A percentile compares a stretch with the other conserved stretches of the same genome.
Conservation (phyloP, 2,113 vertebrate genomes). For the Calypte anna region DNA sequence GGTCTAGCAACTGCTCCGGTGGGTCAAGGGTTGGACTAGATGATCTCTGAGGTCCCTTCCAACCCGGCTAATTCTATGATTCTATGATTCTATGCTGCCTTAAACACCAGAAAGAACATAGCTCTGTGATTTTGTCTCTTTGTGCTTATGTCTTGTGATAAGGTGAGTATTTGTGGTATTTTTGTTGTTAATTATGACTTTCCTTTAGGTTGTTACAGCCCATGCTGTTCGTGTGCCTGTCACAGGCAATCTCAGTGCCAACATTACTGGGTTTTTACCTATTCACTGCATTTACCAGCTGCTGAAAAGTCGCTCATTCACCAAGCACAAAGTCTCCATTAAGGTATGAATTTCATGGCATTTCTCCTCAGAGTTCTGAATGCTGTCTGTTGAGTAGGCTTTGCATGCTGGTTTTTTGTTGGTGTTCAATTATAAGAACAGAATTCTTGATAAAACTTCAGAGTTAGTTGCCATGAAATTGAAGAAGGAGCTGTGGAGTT, state of each 20-base stretch:
- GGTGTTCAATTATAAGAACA: background rate
- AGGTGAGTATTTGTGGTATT: background rate
- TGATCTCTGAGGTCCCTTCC: too few species aligned
- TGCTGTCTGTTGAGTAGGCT: background rate
- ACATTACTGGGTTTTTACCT: conserved; percentile 95
- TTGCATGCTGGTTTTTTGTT: background rate
- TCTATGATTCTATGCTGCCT: background rate
- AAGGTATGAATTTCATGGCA: conserved; percentile 80
- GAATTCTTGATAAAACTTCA: background rate
- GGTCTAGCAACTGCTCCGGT: too few species aligned
- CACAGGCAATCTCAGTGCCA: conserved; percentile 93
- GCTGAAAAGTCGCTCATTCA: conserved; percentile 93
- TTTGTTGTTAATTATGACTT: background rate
- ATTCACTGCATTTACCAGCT: conserved; percentile 99
- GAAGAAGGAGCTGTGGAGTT: background rate
- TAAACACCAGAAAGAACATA: background rate
- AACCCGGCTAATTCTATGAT: too few species aligned
- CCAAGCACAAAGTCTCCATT: conserved; percentile 99
- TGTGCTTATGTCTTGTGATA: background rate
- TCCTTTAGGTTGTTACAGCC: conserved; percentile 91
- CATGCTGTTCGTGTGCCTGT: conserved; percentile 96
- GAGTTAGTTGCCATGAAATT: background rate
- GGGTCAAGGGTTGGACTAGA: too few species aligned
- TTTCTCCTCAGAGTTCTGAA: background rate
- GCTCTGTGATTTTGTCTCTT: background rate